A percentile compares a stretch with the other conserved stretches of the same genome.
Evolutionary conservation across 2,888 invertebrate species (phyloP).

Genomic region (Lycia hirtaria): DNA sequence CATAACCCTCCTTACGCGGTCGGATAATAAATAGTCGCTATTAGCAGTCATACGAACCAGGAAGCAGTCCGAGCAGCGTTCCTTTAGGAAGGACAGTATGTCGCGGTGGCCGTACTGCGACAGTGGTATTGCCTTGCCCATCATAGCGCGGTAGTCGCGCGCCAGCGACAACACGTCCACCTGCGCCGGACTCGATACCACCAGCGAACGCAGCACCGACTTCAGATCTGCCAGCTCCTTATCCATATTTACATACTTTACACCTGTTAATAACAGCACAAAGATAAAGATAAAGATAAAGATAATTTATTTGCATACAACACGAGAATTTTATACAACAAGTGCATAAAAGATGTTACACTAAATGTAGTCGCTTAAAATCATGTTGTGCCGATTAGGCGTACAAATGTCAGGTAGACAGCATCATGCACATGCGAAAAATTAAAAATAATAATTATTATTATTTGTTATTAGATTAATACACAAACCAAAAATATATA

Average conservation of each 20-base stretch:
- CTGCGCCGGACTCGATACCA: constrained; percentile 71
- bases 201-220: constrained; percentile 65
- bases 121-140: constrained; percentile 62
- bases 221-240: constrained; percentile 65
- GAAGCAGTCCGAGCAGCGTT: constrained; percentile 69
- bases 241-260: constrained; percentile 54
- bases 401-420: too few species aligned
- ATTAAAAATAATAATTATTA: too few species aligned
- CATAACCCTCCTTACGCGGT: too few species aligned
- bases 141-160: constrained; percentile 68
- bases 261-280: not conserved
- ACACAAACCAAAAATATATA: too few species aligned
- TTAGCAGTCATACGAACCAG: constrained; percentile 54
- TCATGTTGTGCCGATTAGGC: too few species aligned
- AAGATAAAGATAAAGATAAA: not conserved
- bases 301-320: too few species aligned
- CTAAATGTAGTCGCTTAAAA: too few species aligned
- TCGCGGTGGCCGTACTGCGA: constrained; percentile 65
- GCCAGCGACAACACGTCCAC: constrained; percentile 64
- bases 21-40: too few species aligned
- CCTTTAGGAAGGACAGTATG: constrained; percentile 61
- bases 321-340: too few species aligned
- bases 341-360: too few species aligned
- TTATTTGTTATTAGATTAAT: too few species aligned
- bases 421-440: too few species aligned